Evolutionary conservation across 92 coral and sea anemone species (phyloP).

Genomic region (Zoanthus sociatus): DNA sequence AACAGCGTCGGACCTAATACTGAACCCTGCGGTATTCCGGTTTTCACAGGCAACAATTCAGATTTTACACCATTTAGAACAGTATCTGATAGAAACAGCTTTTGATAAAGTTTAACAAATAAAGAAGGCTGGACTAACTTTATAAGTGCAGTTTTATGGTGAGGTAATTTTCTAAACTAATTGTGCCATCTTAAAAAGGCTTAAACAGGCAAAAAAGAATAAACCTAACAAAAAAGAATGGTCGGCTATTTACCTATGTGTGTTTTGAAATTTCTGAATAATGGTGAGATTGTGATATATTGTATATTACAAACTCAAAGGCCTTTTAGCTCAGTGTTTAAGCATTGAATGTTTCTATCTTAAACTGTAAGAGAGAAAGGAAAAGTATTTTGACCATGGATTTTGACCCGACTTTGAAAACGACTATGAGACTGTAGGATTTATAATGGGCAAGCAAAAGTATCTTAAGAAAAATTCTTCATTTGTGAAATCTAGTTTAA

Average conservation of each 20-base stretch:
- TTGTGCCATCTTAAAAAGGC: background rate
- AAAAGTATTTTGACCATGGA: background rate
- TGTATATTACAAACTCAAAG: too few relatives aligned
- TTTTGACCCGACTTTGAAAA: background rate
- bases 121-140: constrained; percentile 33
- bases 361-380: background rate
- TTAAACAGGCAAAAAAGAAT: background rate
- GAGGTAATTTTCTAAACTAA: constrained; percentile 35
- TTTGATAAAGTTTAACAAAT: constrained; percentile 45
- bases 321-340: too few relatives aligned
- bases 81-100: constrained; percentile 55
- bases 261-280: background rate
- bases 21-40: too few relatives aligned
- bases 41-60: too few relatives aligned
- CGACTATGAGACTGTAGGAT: background rate
- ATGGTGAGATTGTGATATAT: too few relatives aligned
- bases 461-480: background rate
- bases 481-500: background rate
- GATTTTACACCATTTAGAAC: too few relatives aligned
- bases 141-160: constrained; percentile 54
- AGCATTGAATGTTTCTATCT: background rate
- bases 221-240: background rate
- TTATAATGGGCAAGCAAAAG: background rate
- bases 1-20: too few relatives aligned
- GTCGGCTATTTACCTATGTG: background rate